Evolutionary conservation across 2,113 vertebrate genomes (phyloP).

Genomic region (Tupaia tana): DNA sequence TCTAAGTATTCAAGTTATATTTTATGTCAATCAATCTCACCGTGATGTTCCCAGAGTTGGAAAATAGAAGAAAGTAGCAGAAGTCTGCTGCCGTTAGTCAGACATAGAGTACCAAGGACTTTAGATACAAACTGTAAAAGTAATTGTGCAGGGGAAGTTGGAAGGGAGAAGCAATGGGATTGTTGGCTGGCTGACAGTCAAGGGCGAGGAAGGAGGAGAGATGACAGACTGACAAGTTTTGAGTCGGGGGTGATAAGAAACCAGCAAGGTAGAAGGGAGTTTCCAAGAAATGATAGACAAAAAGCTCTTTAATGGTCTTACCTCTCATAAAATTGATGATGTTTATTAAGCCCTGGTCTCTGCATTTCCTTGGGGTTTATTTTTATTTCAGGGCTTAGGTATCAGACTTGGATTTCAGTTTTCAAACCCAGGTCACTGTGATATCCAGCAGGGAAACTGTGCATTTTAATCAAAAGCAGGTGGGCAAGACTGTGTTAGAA

Average conservation of each 20-base stretch:
- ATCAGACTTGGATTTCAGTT: background rate
- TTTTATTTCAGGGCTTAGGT: background rate
- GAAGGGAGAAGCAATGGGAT: background rate
- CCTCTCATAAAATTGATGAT: background rate
- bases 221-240: background rate
- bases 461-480: constrained; percentile 52
- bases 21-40: background rate
- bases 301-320: background rate
- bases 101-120: background rate
- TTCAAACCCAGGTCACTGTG: background rate
- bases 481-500: constrained; percentile 35
- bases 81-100: background rate
- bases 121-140: constrained; percentile 18
- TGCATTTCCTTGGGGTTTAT: background rate
- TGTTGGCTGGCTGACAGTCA: constrained; percentile 19
- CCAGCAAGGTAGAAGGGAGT: background rate
- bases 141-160: background rate
- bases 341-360: background rate
- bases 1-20: background rate
- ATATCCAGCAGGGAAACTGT: background rate
- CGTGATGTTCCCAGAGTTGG: background rate
- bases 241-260: constrained; percentile 8
- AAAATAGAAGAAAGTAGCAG: background rate
- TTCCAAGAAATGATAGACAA: background rate
- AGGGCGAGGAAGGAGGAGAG: background rate